These are phyloP conservation scores for Diplosoma virens DNA, from an alignment of 23 tunicate genomes.

Conservation along the genomic window DNA sequence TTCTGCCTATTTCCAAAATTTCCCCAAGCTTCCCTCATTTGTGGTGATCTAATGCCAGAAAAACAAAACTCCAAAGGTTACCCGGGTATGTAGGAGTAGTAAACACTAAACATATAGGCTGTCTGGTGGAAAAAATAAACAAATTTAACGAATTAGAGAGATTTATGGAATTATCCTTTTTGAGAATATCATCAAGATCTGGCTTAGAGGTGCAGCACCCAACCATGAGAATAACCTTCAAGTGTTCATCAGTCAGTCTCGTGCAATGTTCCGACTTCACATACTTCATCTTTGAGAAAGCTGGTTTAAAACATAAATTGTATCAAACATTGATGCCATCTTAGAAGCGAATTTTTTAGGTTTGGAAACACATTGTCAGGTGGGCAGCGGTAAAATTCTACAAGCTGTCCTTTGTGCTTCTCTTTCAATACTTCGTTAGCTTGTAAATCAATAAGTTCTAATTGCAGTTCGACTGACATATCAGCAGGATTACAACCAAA, in stretches of 20 bases:
- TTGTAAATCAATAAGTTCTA: slow-evolving; percentile 44
- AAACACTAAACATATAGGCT: no score
- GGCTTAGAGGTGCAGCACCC: slow-evolving; percentile 47
- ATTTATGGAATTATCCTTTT: slow-evolving; percentile 36
- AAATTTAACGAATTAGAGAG: no score
- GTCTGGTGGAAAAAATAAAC: no score
- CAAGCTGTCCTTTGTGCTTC: slow-evolving; percentile 44
- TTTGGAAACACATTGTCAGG: slow-evolving; percentile 30
- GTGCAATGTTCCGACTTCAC: slow-evolving; percentile 48
- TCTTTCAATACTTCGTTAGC: slow-evolving; percentile 42
- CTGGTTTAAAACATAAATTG: slow-evolving; percentile 29
- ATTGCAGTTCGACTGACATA: slow-evolving; percentile 38
- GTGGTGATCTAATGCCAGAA: no score
- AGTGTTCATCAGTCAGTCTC: slow-evolving; percentile 42
- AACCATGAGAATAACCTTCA: slow-evolving; percentile 41
- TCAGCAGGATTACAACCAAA: slow-evolving; percentile 31
- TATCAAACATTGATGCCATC: slow-evolving; percentile 25
- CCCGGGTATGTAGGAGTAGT: no score
- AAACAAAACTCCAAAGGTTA: no score
- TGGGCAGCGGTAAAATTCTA: slow-evolving; percentile 38
- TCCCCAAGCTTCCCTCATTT: no score
- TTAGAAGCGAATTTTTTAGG: no score
- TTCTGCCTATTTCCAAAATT: no score
- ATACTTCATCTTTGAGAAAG: slow-evolving; percentile 38
- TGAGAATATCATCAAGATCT: slow-evolving; percentile 27